Conservation (phyloP, 2,888 invertebrate genomes). For the Lamellibrachia columna region DNA sequence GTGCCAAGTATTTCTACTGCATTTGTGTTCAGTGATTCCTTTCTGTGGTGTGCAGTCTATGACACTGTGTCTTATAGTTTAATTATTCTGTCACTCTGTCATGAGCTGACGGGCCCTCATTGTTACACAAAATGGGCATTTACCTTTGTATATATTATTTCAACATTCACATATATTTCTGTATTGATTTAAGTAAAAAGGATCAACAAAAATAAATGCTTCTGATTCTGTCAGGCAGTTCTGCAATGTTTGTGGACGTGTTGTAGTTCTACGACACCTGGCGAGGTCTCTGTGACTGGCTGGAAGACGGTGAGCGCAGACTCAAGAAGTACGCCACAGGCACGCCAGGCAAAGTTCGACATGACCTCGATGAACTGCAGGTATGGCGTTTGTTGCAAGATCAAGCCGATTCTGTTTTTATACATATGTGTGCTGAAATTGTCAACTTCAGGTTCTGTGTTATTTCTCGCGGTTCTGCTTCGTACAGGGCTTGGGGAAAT, state of each 20-base stretch:
- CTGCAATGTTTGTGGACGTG: background rate
- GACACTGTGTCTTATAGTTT: background rate
- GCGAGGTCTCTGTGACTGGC: constrained; percentile 62
- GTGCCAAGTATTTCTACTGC: background rate
- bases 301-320: constrained; percentile 57
- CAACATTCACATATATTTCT: background rate
- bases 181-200: background rate
- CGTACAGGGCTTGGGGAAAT: background rate
- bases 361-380: constrained; percentile 63
- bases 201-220: background rate
- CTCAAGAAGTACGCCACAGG: constrained; percentile 47
- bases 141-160: background rate
- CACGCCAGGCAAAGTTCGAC: constrained; percentile 47
- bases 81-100: background rate
- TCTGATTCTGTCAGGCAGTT: background rate
- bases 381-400: constrained; percentile 38
- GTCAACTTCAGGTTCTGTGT: background rate
- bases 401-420: background rate
- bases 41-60: no score
- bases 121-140: background rate
- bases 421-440: background rate
- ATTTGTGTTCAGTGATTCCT: background rate
- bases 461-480: background rate
- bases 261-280: constrained; percentile 63
- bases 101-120: background rate